Percentiles rank a stretch among this genome's conserved stretches.
Evolutionary conservation across 2,797 vertebrate species (phyloP).

Genomic region (Siniperca obscura): DNA sequence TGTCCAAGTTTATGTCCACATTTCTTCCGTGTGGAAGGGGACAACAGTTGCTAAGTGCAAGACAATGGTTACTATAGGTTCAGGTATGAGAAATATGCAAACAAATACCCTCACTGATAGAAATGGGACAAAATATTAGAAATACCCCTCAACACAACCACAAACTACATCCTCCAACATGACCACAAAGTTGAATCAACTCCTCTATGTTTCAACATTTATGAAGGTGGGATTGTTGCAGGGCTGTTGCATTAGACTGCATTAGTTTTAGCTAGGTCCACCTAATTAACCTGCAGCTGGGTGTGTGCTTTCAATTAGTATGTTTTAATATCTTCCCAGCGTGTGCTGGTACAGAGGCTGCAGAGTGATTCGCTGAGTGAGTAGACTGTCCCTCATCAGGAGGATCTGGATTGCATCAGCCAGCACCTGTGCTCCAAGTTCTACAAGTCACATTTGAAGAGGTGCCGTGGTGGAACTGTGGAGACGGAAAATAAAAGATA

Average conservation of each 20-base stretch:
- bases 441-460: background rate
- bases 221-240: too few relatives aligned
- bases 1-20: background rate
- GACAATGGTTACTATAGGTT: background rate
- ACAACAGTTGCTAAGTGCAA: background rate
- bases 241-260: too few relatives aligned
- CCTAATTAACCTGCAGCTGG: background rate
- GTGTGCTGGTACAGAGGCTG: background rate
- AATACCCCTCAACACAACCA: background rate
- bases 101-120: background rate
- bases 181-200: background rate
- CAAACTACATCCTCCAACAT: background rate
- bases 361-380: background rate
- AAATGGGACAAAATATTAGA: conserved; percentile 1
- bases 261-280: too few relatives aligned
- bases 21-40: background rate
- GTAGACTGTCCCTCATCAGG: background rate
- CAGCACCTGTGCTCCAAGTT: background rate
- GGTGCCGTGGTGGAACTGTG: background rate
- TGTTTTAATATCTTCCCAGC: background rate
- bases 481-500: background rate
- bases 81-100: background rate
- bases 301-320: background rate
- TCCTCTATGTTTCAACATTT: too few relatives aligned
- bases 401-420: background rate